phyloP scores from a whole-genome alignment of 2,888 invertebrate species.

The Drosophila pseudotakahashii region DNA sequence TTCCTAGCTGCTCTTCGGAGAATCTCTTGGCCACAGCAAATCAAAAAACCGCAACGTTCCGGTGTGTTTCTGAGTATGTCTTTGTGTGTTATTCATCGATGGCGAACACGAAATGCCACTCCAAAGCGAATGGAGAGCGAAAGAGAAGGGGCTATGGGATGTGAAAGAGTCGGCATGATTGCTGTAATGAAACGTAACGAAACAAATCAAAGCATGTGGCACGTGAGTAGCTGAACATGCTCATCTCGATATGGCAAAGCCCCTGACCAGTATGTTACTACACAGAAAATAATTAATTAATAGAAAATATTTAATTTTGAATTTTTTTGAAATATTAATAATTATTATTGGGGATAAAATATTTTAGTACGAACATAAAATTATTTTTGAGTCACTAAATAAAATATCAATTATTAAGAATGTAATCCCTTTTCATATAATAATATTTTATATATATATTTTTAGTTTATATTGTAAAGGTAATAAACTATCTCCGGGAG shows the following conservation, averaged over 20 bases:
- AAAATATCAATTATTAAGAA: no score
- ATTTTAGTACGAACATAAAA: no score
- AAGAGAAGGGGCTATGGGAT: conserved; percentile 1
- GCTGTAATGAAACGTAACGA: conserved; percentile 78
- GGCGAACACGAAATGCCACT: conserved; percentile 39
- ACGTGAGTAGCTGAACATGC: conserved; percentile 74
- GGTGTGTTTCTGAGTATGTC: conserved; percentile 2
- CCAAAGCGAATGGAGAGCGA: conserved; percentile 1
- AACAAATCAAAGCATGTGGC: conserved; percentile 77
- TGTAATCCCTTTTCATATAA: no score
- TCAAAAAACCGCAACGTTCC: conserved; percentile 63
- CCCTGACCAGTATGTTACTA: conserved; percentile 18
- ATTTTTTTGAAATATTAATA: no score
- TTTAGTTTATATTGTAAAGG: no score
- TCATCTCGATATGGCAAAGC: conserved; percentile 22
- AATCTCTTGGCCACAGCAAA: conserved; percentile 59
- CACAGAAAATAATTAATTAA: conserved; percentile 8
- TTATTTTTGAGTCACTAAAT: no score
- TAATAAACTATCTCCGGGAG: no score
- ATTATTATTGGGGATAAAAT: no score
- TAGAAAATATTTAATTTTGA: no score
- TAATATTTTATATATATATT: no score
- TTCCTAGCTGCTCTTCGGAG: conserved; percentile 64
- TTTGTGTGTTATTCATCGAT: conserved; percentile 8
- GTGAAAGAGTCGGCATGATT: conserved; percentile 50